A percentile compares a stretch with the other conserved stretches of the same genome.
These are phyloP conservation scores for Diplogasteroides magnus DNA, from an alignment of 1,140 invertebrate genomes.

Conservation along the genomic window DNA sequence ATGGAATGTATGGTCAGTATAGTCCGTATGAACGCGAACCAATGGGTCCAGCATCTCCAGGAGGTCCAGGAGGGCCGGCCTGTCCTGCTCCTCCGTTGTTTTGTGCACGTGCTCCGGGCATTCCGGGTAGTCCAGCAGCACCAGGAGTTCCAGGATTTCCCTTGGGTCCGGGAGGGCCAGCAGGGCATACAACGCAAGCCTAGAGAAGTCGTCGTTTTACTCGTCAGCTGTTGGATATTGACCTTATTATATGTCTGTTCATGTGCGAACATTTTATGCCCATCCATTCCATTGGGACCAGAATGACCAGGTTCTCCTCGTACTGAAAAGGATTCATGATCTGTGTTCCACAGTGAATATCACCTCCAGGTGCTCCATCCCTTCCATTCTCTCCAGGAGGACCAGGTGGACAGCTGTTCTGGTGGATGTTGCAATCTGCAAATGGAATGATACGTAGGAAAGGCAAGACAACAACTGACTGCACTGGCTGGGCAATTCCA, in stretches of 20 bases:
- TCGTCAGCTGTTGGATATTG: too few species aligned
- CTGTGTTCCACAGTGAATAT: conserved; percentile 5
- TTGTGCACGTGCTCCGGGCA: not conserved
- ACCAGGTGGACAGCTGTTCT: conserved; percentile 21
- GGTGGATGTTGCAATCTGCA: conserved; percentile 4
- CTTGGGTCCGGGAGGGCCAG: conserved; percentile 3
- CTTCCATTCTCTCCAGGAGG: conserved; percentile 19
- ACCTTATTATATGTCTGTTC: not conserved
- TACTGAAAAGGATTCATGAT: conserved; percentile 7
- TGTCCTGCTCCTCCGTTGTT: not conserved
- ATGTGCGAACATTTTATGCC: not conserved
- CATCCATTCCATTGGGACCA: conserved; percentile 13
- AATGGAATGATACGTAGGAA: conserved; percentile 1
- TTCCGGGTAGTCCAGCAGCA: conserved; percentile 13
- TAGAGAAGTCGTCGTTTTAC: too few species aligned
- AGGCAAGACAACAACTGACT: conserved; percentile 7
- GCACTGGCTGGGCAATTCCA: conserved; percentile 24
- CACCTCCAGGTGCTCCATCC: conserved; percentile 18
- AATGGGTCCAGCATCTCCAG: conserved; percentile 14
- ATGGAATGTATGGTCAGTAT: too few species aligned
- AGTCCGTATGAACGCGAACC: too few species aligned
- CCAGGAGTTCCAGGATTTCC: conserved; percentile 15
- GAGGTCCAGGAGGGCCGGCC: conserved; percentile 7
- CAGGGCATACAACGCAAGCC: not conserved
- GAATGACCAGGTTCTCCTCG: conserved; percentile 12